Percentiles rank a stretch among this genome's conserved stretches.
These are phyloP conservation scores for Vanacampus margaritifer DNA, from an alignment of 2,113 vertebrate species.

Conservation along the genomic window DNA sequence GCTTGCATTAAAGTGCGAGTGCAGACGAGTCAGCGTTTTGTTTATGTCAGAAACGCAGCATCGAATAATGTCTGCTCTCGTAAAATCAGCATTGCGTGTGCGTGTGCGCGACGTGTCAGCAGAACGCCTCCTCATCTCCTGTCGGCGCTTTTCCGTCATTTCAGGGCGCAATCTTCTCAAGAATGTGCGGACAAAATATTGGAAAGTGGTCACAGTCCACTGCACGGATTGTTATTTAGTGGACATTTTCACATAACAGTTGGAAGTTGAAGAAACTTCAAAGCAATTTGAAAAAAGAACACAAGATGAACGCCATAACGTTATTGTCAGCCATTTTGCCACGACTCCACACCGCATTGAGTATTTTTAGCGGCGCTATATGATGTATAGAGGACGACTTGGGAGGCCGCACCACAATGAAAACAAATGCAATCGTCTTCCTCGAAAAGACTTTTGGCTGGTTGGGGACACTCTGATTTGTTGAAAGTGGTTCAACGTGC, in stretches of 20 bases:
- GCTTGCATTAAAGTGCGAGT: conserved; percentile 17
- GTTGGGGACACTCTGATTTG: background rate
- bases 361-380: background rate
- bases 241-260: too few species aligned
- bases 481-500: background rate
- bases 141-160: background rate
- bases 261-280: too few species aligned
- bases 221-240: background rate
- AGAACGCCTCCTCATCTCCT: background rate
- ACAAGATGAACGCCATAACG: too few species aligned
- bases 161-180: background rate
- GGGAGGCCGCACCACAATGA: background rate
- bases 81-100: conserved; percentile 6
- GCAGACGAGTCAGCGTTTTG: conserved; percentile 46
- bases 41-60: conserved; percentile 21
- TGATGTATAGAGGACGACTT: background rate
- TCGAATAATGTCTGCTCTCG: conserved; percentile 30
- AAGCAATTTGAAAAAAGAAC: too few species aligned
- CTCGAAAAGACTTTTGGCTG: background rate
- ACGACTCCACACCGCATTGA: background rate
- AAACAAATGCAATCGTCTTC: background rate
- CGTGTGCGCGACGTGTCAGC: conserved; percentile 13
- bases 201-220: background rate
- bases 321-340: background rate
- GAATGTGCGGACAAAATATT: background rate